Evolutionary conservation across 2,888 invertebrate genomes (phyloP).

Genomic region (Busseola fusca): DNA sequence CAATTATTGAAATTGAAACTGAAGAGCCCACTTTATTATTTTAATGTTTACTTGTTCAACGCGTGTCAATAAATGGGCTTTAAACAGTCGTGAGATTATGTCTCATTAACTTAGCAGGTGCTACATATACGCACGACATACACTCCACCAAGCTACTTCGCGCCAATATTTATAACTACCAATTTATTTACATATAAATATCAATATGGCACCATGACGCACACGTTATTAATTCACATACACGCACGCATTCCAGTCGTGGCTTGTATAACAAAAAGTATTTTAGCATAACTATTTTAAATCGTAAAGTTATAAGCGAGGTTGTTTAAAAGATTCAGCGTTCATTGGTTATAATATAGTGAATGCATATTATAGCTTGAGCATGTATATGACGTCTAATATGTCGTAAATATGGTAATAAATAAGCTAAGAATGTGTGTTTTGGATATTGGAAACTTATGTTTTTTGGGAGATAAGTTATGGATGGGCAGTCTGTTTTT

Average conservation of each 20-base stretch:
- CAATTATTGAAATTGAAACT: no score
- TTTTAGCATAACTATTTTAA: slow-evolving; percentile 56
- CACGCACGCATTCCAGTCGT: slow-evolving; percentile 52
- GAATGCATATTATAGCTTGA: slow-evolving; percentile 44
- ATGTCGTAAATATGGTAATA: slow-evolving; percentile 35
- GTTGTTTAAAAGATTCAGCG: slow-evolving; percentile 14
- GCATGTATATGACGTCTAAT: slow-evolving; percentile 27
- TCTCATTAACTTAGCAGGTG: slow-evolving; percentile 24
- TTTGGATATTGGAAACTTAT: slow-evolving; percentile 8
- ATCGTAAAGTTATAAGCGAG: slow-evolving; percentile 34
- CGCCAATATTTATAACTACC: neutral
- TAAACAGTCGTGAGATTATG: slow-evolving; percentile 22
- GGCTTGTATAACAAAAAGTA: slow-evolving; percentile 48
- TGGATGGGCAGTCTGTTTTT: neutral
- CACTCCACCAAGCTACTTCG: neutral
- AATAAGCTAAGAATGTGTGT: slow-evolving; percentile 23
- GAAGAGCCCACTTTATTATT: neutral
- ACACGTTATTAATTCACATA: slow-evolving; percentile 36
- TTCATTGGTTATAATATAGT: slow-evolving; percentile 5
- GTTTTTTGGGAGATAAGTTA: slow-evolving; percentile 13
- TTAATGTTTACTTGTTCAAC: neutral
- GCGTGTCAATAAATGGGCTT: neutral
- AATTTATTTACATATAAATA: slow-evolving; percentile 29
- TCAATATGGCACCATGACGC: slow-evolving; percentile 17
- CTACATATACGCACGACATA: neutral